These are phyloP conservation scores for Anas platyrhynchos DNA, from an alignment of 2,113 vertebrate genomes.

Conservation along the genomic window DNA sequence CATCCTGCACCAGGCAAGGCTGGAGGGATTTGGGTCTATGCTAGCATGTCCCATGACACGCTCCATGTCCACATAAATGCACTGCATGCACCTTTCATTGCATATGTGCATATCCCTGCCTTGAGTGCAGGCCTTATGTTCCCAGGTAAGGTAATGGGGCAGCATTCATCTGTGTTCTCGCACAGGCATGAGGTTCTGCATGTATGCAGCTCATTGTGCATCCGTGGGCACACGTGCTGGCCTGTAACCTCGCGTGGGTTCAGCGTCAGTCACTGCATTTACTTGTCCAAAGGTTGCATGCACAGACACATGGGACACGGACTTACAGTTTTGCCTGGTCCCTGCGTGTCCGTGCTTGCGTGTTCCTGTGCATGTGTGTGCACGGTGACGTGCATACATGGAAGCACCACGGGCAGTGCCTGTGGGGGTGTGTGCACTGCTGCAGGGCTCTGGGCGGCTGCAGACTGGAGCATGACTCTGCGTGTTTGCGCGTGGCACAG, in stretches of 20 bases:
- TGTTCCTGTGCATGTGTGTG: not conserved
- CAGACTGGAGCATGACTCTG: not conserved
- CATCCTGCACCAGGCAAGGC: accelerated
- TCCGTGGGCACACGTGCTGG: accelerated
- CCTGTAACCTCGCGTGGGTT: no score
- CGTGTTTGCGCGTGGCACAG: accelerated
- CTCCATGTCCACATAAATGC: not conserved
- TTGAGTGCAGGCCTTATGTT: not conserved
- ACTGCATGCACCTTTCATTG: not conserved
- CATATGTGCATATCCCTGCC: not conserved
- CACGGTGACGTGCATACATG: accelerated
- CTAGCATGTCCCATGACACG: not conserved
- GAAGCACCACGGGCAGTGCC: not conserved
- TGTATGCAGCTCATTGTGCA: not conserved
- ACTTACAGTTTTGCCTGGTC: accelerated
- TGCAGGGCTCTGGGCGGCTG: not conserved
- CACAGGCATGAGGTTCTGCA: not conserved
- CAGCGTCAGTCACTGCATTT: accelerated
- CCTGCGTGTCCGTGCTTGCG: accelerated
- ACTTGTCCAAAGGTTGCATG: not conserved
- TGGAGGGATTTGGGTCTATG: not conserved
- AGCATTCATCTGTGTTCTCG: accelerated
- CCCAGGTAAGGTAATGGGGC: not conserved
- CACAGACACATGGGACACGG: accelerated
- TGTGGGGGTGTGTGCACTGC: accelerated